These are phyloP conservation scores for Drosophila hawaiiensis DNA, from an alignment of 2,888 invertebrate genomes.

Conservation along the genomic window DNA sequence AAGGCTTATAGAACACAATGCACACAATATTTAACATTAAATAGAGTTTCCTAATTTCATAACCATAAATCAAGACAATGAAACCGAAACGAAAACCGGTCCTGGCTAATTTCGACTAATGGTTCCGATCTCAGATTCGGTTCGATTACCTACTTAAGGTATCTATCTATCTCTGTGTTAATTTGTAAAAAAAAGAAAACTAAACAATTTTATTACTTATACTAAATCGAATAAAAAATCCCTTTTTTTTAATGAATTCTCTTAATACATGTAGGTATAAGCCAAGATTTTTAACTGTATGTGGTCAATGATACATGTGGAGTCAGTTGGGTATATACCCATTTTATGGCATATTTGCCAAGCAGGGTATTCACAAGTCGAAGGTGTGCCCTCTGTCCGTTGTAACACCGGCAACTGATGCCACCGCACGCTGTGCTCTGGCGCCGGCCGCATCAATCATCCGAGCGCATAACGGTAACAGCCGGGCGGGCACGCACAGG, in stretches of 20 bases:
- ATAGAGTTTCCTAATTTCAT: not conserved
- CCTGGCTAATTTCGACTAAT: not conserved
- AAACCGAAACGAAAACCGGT: not conserved
- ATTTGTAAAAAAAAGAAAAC: not conserved
- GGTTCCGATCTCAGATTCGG: not conserved
- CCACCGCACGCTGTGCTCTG: conserved; percentile 43
- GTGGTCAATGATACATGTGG: not conserved
- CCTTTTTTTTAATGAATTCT: not conserved
- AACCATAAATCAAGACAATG: not conserved
- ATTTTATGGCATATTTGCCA: not conserved
- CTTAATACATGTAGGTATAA: not conserved
- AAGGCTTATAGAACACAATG: not conserved
- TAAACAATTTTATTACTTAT: too few species aligned
- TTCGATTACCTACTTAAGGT: not conserved
- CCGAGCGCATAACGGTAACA: conserved; percentile 52
- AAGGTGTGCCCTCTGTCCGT: conserved; percentile 9
- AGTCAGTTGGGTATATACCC: not conserved
- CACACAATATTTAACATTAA: not conserved
- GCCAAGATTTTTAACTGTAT: not conserved
- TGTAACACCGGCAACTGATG: conserved; percentile 47
- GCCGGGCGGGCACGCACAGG: conserved; percentile 54
- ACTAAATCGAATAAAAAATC: too few species aligned
- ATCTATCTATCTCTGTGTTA: not conserved
- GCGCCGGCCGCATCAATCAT: conserved; percentile 59
- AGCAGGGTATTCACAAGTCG: conserved; percentile 20